Base-by-base conservation (phyloP, 2,797 vertebrate genomes). In the Smutsia temminckii region DNA sequence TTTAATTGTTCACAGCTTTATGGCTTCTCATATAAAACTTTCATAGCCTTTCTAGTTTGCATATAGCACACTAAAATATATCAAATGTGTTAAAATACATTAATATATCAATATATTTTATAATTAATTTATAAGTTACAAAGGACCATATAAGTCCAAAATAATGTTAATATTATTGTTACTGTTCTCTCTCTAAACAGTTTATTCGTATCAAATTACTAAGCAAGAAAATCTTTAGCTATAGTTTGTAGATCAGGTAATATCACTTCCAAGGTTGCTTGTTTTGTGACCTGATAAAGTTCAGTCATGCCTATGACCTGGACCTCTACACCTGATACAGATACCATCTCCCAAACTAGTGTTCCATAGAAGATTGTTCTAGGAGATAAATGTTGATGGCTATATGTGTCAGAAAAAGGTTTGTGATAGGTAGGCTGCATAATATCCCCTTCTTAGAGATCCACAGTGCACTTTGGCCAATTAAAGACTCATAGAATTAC, bases 401-500 rank as follows among this genome's bases (percentile, higher is more conserved):
- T 88, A 9, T 29, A 83, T 85, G 49, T 85, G 37, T 95, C 64
- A 85, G 42, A 12, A 49, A 74, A 85, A 57, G 40, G 16, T 61
- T 96, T 55, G 5, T 80, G 40, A 95, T 92, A 89, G 87, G 57
- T 89, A 78, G 72, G 18, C 80, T 90, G 49, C 42, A 88, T 85
- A 80, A 57, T 80, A 77, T 71, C 86, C 66, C 49, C 66, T 90
- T 94, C 61, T 85, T 91, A n/a, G 74, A 91, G 71, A 89, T 91
- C 80, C 61, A 74, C 66, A 88, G 0, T 83, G 79, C 96, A 46
- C 69, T 97, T 94, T 91, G 80, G 66, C 84, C 96, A 94, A 61
- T 96, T 97, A 95, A 94, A 95, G 89, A 6, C 77, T 68, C 85
- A 75, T 94, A 77, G 93, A 94, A 78, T 96, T 77, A 64, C 86